Base-by-base conservation (phyloP, 2,113 vertebrate genomes). In the Pseudorasbora parva region DNA sequence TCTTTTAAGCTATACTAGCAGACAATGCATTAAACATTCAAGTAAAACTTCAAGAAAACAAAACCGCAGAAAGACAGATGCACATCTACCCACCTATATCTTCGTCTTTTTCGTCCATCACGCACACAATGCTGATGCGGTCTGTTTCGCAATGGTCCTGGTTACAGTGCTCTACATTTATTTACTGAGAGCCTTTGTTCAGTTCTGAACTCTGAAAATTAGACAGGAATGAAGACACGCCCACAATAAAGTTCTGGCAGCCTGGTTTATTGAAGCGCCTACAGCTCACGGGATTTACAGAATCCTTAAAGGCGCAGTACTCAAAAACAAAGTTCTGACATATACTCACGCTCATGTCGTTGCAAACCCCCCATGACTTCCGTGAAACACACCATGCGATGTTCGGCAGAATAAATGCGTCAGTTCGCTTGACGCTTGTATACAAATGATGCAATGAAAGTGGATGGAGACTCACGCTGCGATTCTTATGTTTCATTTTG, bases 21-120 rank as follows among this genome's bases (percentile, higher is more conserved):
- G 8, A 56, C 8, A 76, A 19, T n/a, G 5, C 15, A 33, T 17
- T 66, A 33, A 33, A 68, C 10, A 17, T 66, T 19, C 1, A 66
- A 37, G 62, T 64, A 33, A 33, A 64, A 64, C 62, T 17, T 33
- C 0, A 17, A 17, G 12, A 25, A 25, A 27, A 15, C 51, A 23
- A 17, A 27, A 49, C 8, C 33, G 49, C 25, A 59, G 27, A 12
- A 27, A 19, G 1, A 12, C 0, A 0, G 17, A 21, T 41, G 12
- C 62, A 81, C 8, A 41, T 30, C 8, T 27, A 84, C 11, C 21
- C 59, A 93, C 92, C 92, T 0, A 83, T 47, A 1, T 89, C 81
- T 8, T 88, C 90, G 1, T 86, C 82, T 23, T 75, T 88, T 0
- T 83, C 87, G 19, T 91, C 88, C 89, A 92, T 92, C 45, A 66